Percentiles rank a stretch among this genome's conserved stretches.
Evolutionary conservation across 2,797 vertebrate genomes (phyloP).

Genomic region (Calcarius lapponicus): DNA sequence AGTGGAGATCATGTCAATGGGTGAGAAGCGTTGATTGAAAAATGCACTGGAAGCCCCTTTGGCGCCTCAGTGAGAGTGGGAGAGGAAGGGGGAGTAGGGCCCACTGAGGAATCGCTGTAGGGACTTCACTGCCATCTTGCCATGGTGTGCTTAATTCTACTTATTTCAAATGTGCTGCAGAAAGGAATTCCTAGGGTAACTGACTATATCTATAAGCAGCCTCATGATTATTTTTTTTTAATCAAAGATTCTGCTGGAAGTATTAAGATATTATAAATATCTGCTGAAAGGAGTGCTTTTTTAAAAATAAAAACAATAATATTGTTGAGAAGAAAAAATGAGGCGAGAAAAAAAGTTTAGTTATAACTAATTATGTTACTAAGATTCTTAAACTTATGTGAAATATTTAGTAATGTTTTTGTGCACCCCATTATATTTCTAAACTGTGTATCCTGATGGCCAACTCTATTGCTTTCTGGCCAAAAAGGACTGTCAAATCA

Average conservation of each 20-base stretch:
- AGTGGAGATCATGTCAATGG: neutral
- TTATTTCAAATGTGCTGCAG: neutral
- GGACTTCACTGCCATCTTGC: neutral
- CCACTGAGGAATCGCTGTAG: neutral
- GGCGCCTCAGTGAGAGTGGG: neutral
- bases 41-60: neutral
- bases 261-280: neutral
- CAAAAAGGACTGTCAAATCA: neutral
- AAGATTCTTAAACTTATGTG: neutral
- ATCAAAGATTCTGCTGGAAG: conserved; percentile 8
- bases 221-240: neutral
- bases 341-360: neutral
- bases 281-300: neutral
- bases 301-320: neutral
- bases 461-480: neutral
- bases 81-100: neutral
- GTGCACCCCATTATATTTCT: neutral
- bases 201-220: neutral
- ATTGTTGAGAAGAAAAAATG: neutral
- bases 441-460: neutral
- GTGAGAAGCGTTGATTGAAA: neutral
- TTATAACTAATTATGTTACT: neutral
- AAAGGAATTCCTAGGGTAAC: neutral
- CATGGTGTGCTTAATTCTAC: neutral
- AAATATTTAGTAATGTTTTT: neutral